Base-by-base conservation (phyloP, 2,113 vertebrate genomes). In the Pungitius pungitius region DNA sequence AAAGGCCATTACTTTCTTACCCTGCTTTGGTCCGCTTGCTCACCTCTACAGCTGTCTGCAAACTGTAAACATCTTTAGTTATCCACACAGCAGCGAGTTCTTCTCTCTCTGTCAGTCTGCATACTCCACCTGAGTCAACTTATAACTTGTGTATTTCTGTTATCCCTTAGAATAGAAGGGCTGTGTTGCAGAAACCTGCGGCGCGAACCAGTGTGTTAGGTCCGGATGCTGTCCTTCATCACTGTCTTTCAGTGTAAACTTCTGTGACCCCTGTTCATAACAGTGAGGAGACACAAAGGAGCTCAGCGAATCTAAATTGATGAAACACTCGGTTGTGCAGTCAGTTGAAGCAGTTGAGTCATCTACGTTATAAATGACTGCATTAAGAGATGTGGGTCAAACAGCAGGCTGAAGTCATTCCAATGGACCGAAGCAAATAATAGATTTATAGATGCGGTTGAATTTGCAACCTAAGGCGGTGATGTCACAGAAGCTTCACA, bases 141-240 rank as follows among this genome's bases (percentile, higher is more conserved):
- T 87, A 75, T 73, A 83, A 76, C 85, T 79, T 40, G 42, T 84
- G 35, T 90, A 90, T 91, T 93, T 90, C 26, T 85, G 85, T 88
- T 74, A 69, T 77, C 3, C 52, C 92, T 92, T 17, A 84, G 80
- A 93, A 92, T 93, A 91, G 91, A 85, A 51, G 43, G 39, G 58
- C 78, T 69, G 65, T 8, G 35, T 65, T 74, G 63, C 73, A 55
- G 60, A 67, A 37, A 18, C 33, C 64, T 43, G 39, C 42, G 30
- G 58, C 45, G 60, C 68, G 74, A 76, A 69, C 47, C 20, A 35
- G 37, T 63, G 81, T 67, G 74, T 72, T 82, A 77, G 77, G 71
- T 73, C 33, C 56, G 8, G 24, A 65, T 42, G 35, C 51, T 17
- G 3, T 69, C 71, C 33, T 69, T 80, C 74, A 83, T 56, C 78